Percentiles rank a stretch among this genome's conserved stretches.
Evolutionary conservation across 2,113 vertebrate species (phyloP).

Genomic region (Phrynocephalus versicolor): DNA sequence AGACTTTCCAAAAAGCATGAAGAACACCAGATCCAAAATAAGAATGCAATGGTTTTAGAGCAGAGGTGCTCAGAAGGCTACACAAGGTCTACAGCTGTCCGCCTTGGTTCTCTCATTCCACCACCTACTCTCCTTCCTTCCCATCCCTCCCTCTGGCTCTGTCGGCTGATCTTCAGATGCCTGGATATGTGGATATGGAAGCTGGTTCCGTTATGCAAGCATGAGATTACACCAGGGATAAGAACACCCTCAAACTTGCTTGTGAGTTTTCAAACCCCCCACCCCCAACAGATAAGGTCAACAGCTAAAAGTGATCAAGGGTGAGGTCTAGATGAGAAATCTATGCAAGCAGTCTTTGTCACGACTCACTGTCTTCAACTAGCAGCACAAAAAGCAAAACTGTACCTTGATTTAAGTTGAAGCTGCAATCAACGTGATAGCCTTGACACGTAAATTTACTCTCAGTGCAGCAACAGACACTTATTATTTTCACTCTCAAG

Average conservation of each 20-base stretch:
- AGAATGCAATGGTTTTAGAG: background rate
- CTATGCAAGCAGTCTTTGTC: background rate
- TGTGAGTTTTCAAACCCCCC: background rate
- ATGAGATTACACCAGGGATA: background rate
- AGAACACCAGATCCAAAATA: background rate
- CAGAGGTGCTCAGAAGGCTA: background rate
- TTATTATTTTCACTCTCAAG: background rate
- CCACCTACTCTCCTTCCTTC: background rate
- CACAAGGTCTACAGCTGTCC: background rate
- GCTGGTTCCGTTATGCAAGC: accelerated
- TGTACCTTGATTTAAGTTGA: background rate
- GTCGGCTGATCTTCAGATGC: background rate
- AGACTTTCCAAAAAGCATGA: no score
- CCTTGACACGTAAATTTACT: constrained; percentile 1
- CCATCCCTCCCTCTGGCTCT: background rate
- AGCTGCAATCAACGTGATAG: background rate
- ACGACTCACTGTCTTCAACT: background rate
- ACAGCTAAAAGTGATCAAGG: accelerated
- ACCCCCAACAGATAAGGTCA: background rate
- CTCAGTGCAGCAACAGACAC: background rate
- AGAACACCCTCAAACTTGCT: background rate
- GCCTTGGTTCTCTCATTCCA: background rate
- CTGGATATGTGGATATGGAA: background rate
- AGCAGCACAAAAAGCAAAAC: constrained; percentile 7
- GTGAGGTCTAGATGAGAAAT: no score